These are phyloP conservation scores for Erythrolamprus reginae DNA, from an alignment of 2,113 vertebrate genomes.

Conservation along the genomic window DNA sequence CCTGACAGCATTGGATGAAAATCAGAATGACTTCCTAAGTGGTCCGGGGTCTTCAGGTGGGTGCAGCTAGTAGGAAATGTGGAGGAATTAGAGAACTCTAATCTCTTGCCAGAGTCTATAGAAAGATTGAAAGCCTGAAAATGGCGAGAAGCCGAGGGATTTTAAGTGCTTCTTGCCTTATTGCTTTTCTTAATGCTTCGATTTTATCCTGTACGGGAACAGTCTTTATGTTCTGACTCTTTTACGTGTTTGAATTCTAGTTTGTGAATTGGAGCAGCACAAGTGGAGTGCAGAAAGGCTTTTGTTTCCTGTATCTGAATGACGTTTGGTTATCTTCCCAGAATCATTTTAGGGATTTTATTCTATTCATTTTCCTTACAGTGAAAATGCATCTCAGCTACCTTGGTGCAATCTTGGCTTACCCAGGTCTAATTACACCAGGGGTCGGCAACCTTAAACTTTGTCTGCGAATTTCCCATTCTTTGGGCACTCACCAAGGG, in stretches of 20 bases:
- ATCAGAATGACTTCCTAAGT: background rate
- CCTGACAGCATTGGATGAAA: rapidly evolving
- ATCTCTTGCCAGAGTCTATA: background rate
- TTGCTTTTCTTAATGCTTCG: background rate
- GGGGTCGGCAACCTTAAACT: too few relatives aligned
- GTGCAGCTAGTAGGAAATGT: rapidly evolving
- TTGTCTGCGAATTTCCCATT: too few relatives aligned
- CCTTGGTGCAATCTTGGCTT: background rate
- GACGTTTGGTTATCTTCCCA: background rate
- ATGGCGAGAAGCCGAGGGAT: background rate
- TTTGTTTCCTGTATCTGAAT: background rate
- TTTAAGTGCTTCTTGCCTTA: background rate
- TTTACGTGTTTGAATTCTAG: background rate
- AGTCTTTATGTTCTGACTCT: background rate
- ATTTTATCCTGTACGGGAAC: background rate
- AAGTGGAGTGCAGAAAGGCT: background rate
- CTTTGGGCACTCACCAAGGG: too few relatives aligned
- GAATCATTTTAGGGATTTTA: background rate
- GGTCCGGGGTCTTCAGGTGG: background rate
- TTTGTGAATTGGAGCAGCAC: background rate
- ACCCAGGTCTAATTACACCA: background rate
- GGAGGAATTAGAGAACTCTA: background rate
- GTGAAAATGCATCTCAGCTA: background rate
- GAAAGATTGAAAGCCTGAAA: background rate
- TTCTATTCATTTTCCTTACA: background rate